Conservation (phyloP, 2,113 vertebrate genomes). For the Monarcha castaneiventris region DNA sequence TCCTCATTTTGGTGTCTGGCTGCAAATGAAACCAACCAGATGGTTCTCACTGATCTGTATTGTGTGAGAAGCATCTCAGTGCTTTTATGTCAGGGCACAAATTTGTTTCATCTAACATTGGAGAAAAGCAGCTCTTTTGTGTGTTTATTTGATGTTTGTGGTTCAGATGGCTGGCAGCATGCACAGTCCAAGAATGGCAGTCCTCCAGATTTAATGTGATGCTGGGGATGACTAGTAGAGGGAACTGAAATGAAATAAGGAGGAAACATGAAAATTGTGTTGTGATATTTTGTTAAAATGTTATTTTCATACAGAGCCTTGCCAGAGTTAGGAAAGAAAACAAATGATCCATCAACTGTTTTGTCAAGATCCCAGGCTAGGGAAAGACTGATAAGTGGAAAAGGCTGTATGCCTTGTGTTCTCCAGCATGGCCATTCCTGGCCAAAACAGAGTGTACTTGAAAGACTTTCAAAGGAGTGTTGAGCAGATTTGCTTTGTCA, state of each 20-base stretch:
- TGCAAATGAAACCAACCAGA: constrained; percentile 53
- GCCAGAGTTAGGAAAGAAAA: background rate
- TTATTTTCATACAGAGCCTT: background rate
- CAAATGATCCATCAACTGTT: background rate
- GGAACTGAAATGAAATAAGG: background rate
- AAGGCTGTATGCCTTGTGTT: background rate
- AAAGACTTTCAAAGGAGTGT: background rate
- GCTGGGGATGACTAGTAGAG: background rate
- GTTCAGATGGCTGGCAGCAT: constrained; percentile 15
- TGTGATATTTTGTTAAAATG: constrained; percentile 3
- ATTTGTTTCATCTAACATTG: constrained; percentile 44
- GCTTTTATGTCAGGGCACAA: constrained; percentile 44
- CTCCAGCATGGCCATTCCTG: background rate
- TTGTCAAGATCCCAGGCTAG: background rate
- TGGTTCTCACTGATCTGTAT: constrained; percentile 37
- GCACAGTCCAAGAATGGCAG: background rate
- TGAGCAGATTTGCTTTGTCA: background rate
- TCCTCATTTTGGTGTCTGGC: constrained; percentile 27
- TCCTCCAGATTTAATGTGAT: background rate
- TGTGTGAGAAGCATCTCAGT: constrained; percentile 12
- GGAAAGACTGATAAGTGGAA: background rate
- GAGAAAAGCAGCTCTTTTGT: constrained; percentile 26
- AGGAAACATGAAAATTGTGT: background rate
- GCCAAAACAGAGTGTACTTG: background rate
- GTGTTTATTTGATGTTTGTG: constrained; percentile 28